Base-by-base conservation (phyloP, 53 echinoderm and acorn worm genomes). In the Astropecten irregularis region DNA sequence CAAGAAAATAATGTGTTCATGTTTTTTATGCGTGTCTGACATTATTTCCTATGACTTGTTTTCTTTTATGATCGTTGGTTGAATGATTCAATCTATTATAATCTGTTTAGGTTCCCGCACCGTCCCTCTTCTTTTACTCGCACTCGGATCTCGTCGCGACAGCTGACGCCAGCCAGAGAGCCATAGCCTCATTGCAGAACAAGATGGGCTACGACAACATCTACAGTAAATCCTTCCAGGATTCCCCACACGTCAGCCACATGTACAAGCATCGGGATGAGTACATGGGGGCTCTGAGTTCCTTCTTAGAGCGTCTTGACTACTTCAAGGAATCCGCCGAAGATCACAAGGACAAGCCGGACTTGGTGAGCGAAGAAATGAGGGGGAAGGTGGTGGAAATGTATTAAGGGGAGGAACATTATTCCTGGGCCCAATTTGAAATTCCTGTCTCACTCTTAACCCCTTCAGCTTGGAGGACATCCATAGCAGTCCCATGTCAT, bases 101-200 rank as follows among this genome's bases (percentile, higher is more conserved):
- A n/a, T n/a, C n/a, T n/a, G n/a, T n/a, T n/a, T n/a, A n/a, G n/a
- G n/a, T 93, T 4, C 66, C 86, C 22, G 82, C 93, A 13, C 96
- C 96, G 8, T 27, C 89, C 3, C 84, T 96, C 32, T 96, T 96
- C 82, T 89, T 93, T 69, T 96, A 96, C 67, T 96, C 96, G 1
- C 76, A 87, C 57, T 73, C 86, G 16, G 96, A 96, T 34, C 96
- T 93, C 2, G 87, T 96, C 3, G 94, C 91, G 16, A 63, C 88
- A 38, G 83, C 91, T 5, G 62, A 62, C 3, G 65, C 84, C 22
- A 91, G 73, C 66, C 87, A 86, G 81, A 68, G 65, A 3, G 91
- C 71, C 25, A 91, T 96, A 14, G 22, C 65, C 27, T 71, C 27
- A 3, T 56, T 96, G 8, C 81, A 83, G 13, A 52, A 49, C 46